Base-by-base conservation (phyloP, 2,113 vertebrate species). In the Entomyzon cyanotis region DNA sequence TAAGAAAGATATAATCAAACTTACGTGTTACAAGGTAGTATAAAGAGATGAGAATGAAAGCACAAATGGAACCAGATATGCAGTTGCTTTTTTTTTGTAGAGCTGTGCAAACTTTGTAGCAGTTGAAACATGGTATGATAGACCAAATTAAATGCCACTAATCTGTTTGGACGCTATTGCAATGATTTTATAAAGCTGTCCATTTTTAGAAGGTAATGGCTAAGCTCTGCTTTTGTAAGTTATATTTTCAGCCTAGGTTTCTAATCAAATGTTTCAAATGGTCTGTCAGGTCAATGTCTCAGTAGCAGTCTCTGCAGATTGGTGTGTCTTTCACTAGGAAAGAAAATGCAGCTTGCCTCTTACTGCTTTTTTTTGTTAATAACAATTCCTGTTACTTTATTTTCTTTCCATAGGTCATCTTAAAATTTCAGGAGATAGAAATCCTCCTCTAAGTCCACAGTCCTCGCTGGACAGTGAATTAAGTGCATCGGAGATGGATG, bases 401-500 rank as follows among this genome's bases (percentile, higher is more conserved):
- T 97, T 95, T 87, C 74, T 77, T 95, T 93, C 59, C 78, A 5
- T 93, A 99, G 99, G 97, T 90, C 98, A 99, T 95, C 98, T 99
- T 97, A 98, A 98, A 97, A 98, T 96, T 37, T 98, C 98, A n/a
- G 91, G 97, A 60, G 99, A 99, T 71, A 98, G 98, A 98, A 99
- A 99, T 89, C 98, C 98, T 97, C 99, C 99, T 0, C 94, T 99
- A 70, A 99, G 99, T 96, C 99, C 99, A 14, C 99, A 99, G 79
- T 99, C 99, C 6, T 99, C 99, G 39, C 98, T 99, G 96, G 99
- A 99, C 98, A 99, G 99, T 84, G 99, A 99, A 97, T 98, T 99
- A 97, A 99, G 99, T 98, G 99, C 99, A 59, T 99, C 99, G 2
- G 99, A 99, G 96, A 99, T 99, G 98, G 99, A 99, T 30, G 99